phyloP scores from a whole-genome alignment of 2,888 invertebrate genomes.

The Danaus chrysippus region DNA sequence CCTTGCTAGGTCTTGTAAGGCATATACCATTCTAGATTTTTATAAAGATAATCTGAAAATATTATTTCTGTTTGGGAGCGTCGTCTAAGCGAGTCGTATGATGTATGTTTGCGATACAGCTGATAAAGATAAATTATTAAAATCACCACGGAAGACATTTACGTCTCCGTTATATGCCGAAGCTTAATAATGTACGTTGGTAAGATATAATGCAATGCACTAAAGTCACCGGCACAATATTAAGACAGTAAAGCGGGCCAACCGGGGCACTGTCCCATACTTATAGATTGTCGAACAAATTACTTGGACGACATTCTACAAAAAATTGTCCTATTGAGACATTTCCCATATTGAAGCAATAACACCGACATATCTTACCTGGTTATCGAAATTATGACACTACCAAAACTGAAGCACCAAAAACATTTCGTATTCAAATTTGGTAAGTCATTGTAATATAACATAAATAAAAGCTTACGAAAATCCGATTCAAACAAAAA shows the following conservation, averaged over 20 bases:
- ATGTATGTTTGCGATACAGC: conserved; percentile 28
- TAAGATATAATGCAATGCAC: conserved; percentile 44
- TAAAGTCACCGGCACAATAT: conserved; percentile 66
- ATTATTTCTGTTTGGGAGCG: conserved; percentile 33
- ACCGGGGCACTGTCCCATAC: conserved; percentile 45
- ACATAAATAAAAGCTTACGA: conserved; percentile 65
- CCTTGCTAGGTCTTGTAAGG: conserved; percentile 78
- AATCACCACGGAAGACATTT: conserved; percentile 33
- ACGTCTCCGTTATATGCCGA: conserved; percentile 42
- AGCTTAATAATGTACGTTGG: conserved; percentile 48
- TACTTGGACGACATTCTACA: conserved; percentile 47
- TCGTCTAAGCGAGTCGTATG: conserved; percentile 29
- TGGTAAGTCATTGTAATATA: conserved; percentile 55
- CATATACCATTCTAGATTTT: conserved; percentile 23
- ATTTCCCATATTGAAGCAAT: conserved; percentile 61
- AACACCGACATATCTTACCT: conserved; percentile 74
- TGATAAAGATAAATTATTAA: conserved; percentile 30
- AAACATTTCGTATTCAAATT: conserved; percentile 34
- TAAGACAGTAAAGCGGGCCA: conserved; percentile 62
- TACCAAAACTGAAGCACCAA: conserved; percentile 48
- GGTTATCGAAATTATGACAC: conserved; percentile 41
- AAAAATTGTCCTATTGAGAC: conserved; percentile 46
- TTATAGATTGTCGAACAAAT: conserved; percentile 44
- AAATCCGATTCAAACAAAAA: conserved; percentile 43
- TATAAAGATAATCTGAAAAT: conserved; percentile 26